Percentiles rank a stretch among this genome's conserved stretches.
phyloP scores from a whole-genome alignment of 2,797 vertebrate species.

The Lemur catta region DNA sequence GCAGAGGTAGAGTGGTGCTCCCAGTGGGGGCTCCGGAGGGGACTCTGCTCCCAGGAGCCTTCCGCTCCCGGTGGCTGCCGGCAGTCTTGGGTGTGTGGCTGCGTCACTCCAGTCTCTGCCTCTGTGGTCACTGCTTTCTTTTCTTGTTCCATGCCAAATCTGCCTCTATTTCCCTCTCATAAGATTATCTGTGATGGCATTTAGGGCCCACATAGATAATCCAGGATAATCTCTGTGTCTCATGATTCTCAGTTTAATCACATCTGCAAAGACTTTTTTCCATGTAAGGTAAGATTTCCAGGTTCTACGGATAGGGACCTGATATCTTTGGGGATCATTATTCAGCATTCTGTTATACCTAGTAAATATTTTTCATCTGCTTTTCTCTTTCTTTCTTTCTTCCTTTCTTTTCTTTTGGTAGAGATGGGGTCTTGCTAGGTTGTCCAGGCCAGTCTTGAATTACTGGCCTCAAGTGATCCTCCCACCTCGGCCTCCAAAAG shows the following conservation, averaged over 20 bases:
- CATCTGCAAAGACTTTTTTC: neutral
- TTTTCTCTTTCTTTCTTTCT: neutral
- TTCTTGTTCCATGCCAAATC: neutral
- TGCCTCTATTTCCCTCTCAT: neutral
- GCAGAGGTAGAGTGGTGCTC: no score
- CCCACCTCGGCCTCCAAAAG: neutral
- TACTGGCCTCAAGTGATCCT: neutral
- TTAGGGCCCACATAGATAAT: neutral
- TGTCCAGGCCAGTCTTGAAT: neutral
- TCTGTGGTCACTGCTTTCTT: neutral
- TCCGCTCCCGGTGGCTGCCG: neutral
- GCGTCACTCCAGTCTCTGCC: neutral
- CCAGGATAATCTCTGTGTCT: neutral
- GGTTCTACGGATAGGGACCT: neutral
- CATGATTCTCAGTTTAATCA: neutral
- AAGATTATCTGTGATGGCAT: neutral
- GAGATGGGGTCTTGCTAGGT: neutral
- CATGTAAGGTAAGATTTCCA: neutral
- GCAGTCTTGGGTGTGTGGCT: rapidly evolving
- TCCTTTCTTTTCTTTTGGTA: neutral
- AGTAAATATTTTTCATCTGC: neutral
- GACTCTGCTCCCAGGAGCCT: neutral
- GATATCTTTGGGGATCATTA: neutral
- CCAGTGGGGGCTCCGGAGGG: neutral
- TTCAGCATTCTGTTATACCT: neutral